Evolutionary conservation across 2,888 invertebrate genomes (phyloP).

Genomic region (Rhamphomyia laevipes): DNA sequence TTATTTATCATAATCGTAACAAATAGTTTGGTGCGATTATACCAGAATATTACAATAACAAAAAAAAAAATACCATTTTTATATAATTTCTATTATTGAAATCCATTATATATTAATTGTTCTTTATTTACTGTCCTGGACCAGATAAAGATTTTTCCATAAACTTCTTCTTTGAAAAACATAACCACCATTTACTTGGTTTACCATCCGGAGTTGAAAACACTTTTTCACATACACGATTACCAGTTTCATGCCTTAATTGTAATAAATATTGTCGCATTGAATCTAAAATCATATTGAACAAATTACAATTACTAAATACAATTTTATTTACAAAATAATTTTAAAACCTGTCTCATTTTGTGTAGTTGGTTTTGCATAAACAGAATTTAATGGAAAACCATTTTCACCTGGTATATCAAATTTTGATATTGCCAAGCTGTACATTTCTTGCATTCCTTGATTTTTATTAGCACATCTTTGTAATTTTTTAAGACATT

Average conservation of each 20-base stretch:
- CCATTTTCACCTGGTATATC: conserved; percentile 93
- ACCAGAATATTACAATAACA: no score
- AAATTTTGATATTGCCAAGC: conserved; percentile 86
- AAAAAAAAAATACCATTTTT: no score
- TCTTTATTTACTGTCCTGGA: conserved; percentile 28
- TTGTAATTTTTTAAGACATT: conserved; percentile 90
- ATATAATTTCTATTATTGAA: no score
- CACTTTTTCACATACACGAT: conserved; percentile 80
- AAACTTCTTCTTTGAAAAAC: conserved; percentile 98
- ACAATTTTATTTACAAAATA: not conserved
- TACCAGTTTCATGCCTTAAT: conserved; percentile 88
- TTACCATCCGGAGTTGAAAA: conserved; percentile 84
- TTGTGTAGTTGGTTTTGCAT: conserved; percentile 68
- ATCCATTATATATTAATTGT: no score
- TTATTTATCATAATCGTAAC: no score
- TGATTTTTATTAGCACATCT: conserved; percentile 81
- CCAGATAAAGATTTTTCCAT: conserved; percentile 88
- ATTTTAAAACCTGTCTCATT: conserved; percentile 63
- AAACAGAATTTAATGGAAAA: conserved; percentile 92
- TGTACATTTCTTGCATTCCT: conserved; percentile 91
- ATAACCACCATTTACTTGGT: conserved; percentile 99
- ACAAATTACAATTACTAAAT: not conserved
- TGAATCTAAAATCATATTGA: conserved; percentile 48
- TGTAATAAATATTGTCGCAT: conserved; percentile 91
- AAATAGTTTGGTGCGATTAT: no score